Evolutionary conservation across 2,888 invertebrate species (phyloP).

Genomic region (Taenaris catops): DNA sequence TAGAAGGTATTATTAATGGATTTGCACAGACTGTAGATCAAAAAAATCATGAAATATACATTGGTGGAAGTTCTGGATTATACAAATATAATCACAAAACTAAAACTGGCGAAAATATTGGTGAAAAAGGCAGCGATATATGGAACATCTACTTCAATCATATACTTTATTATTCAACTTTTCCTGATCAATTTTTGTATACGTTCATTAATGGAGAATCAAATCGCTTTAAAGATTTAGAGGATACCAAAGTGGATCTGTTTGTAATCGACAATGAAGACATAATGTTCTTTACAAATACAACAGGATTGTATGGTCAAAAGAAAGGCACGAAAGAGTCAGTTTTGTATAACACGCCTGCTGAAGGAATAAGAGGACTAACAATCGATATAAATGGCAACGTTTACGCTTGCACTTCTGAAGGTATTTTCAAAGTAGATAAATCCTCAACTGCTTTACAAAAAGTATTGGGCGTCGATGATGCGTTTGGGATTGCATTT

Average conservation of each 20-base stretch:
- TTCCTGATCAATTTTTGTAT: slow-evolving; percentile 50
- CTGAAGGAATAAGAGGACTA: slow-evolving; percentile 40
- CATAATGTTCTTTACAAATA: slow-evolving; percentile 48
- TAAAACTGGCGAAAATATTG: slow-evolving; percentile 40
- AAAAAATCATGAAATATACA: slow-evolving; percentile 42
- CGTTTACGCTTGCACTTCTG: slow-evolving; percentile 40
- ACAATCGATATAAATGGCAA: slow-evolving; percentile 43
- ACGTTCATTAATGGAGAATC: slow-evolving; percentile 37
- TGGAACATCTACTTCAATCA: slow-evolving; percentile 57
- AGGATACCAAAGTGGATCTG: slow-evolving; percentile 55
- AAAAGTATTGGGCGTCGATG: slow-evolving; percentile 38
- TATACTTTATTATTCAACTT: slow-evolving; percentile 45
- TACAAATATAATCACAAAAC: slow-evolving; percentile 47
- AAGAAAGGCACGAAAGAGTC: slow-evolving; percentile 45
- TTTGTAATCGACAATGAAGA: slow-evolving; percentile 52
- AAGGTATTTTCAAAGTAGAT: slow-evolving; percentile 46
- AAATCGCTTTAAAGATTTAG: slow-evolving; percentile 43
- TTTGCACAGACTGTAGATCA: slow-evolving; percentile 55
- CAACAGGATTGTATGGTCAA: slow-evolving; percentile 49
- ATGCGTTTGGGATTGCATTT: slow-evolving; percentile 55
- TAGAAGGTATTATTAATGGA: slow-evolving; percentile 44
- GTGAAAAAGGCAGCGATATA: slow-evolving; percentile 38
- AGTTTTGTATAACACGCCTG: slow-evolving; percentile 30
- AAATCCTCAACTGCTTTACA: slow-evolving; percentile 33
- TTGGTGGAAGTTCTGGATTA: slow-evolving; percentile 53